These are phyloP conservation scores for Sparidentex hasta DNA, from an alignment of 2,797 vertebrate species.

Conservation along the genomic window DNA sequence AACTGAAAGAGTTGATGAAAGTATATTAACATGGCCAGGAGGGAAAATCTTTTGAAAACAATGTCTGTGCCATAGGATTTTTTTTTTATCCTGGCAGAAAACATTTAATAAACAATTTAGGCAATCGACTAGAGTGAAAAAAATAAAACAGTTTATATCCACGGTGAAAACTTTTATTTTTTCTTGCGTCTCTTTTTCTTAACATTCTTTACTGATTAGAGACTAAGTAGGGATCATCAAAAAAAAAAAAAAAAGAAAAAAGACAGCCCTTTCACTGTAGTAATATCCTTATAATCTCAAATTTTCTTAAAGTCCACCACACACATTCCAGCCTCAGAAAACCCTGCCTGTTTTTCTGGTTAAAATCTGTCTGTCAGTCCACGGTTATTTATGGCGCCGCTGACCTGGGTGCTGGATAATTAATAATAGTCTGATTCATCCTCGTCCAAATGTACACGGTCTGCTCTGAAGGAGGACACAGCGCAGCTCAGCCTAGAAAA, in stretches of 20 bases:
- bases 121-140: not conserved
- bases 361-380: constrained; percentile 69
- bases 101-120: not conserved
- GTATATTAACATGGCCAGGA: no score
- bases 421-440: constrained; percentile 85
- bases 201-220: constrained; percentile 28
- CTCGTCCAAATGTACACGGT: constrained; percentile 74
- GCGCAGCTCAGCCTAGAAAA: constrained; percentile 62
- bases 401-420: constrained; percentile 76
- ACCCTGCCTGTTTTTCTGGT: constrained; percentile 73
- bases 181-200: not conserved
- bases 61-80: not conserved
- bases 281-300: constrained; percentile 40
- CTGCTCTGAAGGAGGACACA: constrained; percentile 63
- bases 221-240: constrained; percentile 19
- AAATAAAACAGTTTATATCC: not conserved
- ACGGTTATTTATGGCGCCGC: constrained; percentile 77
- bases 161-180: constrained; percentile 21
- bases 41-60: constrained; percentile 4
- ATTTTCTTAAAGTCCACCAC: constrained; percentile 49
- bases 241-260: no score
- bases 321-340: constrained; percentile 30
- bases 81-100: constrained; percentile 2
- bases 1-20: constrained; percentile 6
- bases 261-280: constrained; percentile 24